phyloP scores from a whole-genome alignment of 2,797 vertebrate genomes.

The Aplochiton taeniatus region DNA sequence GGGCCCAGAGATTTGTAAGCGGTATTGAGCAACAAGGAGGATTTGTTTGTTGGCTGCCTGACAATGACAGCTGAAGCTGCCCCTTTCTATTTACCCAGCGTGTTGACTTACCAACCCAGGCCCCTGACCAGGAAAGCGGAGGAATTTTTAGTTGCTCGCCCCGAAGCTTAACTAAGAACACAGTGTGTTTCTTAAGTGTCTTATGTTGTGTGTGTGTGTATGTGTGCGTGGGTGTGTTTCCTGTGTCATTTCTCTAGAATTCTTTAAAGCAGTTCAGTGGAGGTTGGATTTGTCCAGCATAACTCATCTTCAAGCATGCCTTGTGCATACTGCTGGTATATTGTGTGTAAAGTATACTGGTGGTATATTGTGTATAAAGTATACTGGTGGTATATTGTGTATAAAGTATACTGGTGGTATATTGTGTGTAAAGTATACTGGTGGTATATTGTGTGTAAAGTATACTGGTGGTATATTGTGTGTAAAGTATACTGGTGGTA shows the following conservation, averaged over 20 bases:
- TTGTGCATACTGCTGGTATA: too few relatives aligned
- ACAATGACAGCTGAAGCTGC: slow-evolving; percentile 69
- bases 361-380: too few relatives aligned
- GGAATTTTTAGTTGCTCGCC: slow-evolving; percentile 61
- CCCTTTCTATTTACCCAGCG: slow-evolving; percentile 68
- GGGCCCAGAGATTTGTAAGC: slow-evolving; percentile 58
- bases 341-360: too few relatives aligned
- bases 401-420: too few relatives aligned
- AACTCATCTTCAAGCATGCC: too few relatives aligned
- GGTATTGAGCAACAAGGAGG: slow-evolving; percentile 70
- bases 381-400: too few relatives aligned
- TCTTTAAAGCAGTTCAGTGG: neutral
- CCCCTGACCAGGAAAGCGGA: slow-evolving; percentile 48
- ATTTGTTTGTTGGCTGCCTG: slow-evolving; percentile 71
- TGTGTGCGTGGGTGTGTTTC: neutral
- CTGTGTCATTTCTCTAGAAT: neutral
- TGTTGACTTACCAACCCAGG: slow-evolving; percentile 72
- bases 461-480: too few relatives aligned
- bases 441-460: too few relatives aligned
- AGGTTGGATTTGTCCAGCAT: too few relatives aligned
- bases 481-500: too few relatives aligned
- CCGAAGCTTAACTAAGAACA: slow-evolving; percentile 57
- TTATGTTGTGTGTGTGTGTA: neutral
- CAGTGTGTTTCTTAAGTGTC: slow-evolving; percentile 38
- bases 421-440: too few relatives aligned